phyloP scores from a whole-genome alignment of 2,113 vertebrate genomes.

The Leptodactylus fuscus region DNA sequence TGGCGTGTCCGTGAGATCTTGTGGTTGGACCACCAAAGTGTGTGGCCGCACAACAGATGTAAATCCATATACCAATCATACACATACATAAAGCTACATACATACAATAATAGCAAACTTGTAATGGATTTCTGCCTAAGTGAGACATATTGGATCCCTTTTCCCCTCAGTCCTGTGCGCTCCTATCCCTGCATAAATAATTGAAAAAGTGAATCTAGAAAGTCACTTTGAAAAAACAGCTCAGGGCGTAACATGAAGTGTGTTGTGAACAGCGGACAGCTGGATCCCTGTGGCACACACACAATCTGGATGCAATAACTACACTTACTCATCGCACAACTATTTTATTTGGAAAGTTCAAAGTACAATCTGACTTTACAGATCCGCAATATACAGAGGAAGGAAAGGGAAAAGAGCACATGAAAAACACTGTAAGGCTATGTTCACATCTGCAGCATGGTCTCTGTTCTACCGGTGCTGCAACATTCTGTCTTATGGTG shows the following conservation, averaged over 20 bases:
- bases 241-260: constrained; percentile 19
- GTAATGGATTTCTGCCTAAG: too few relatives aligned
- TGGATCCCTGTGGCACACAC: not conserved
- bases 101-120: too few relatives aligned
- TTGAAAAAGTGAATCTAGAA: not conserved
- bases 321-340: constrained; percentile 39
- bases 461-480: too few relatives aligned
- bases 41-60: too few relatives aligned
- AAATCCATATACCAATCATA: too few relatives aligned
- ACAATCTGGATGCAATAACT: constrained; percentile 47
- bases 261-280: constrained; percentile 8
- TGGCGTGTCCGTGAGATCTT: too few relatives aligned
- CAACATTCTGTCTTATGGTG: too few relatives aligned
- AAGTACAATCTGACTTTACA: not conserved
- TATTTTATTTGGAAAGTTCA: constrained; percentile 39
- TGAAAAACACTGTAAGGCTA: not conserved
- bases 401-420: too few relatives aligned
- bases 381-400: not conserved
- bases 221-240: constrained; percentile 13
- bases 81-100: too few relatives aligned
- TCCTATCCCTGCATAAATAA: not conserved
- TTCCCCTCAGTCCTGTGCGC: not conserved
- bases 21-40: too few relatives aligned
- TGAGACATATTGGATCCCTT: not conserved
- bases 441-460: too few relatives aligned